Conservation (phyloP, 2,888 invertebrate species). For the Cosmopolites sordidus region DNA sequence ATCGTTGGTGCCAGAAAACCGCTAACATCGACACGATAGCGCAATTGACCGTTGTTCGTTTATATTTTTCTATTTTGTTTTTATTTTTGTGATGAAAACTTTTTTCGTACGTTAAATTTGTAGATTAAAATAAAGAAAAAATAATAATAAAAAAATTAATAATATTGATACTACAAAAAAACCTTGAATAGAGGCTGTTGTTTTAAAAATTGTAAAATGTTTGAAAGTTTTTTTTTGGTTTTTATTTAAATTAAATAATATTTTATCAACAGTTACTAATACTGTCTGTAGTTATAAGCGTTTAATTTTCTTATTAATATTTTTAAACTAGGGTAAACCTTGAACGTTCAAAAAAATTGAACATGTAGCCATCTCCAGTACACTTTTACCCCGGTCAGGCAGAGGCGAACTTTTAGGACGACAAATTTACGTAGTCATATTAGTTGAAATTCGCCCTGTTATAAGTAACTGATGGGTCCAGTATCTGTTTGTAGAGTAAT, state of each 20-base stretch:
- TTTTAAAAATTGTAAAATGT: slow-evolving; percentile 15
- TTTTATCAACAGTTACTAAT: slow-evolving; percentile 5
- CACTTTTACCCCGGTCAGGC: too few relatives aligned
- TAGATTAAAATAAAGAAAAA: slow-evolving; percentile 21
- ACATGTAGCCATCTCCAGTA: too few relatives aligned
- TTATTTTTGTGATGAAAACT: slow-evolving; percentile 27
- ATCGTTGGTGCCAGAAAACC: background rate
- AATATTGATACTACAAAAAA: slow-evolving; percentile 18
- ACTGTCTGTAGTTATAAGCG: too few relatives aligned
- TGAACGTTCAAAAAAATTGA: too few relatives aligned
- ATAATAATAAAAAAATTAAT: slow-evolving; percentile 13
- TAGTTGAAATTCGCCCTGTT: too few relatives aligned
- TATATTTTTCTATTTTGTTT: slow-evolving; percentile 25
- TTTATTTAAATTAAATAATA: slow-evolving; percentile 9
- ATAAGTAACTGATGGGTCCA: too few relatives aligned
- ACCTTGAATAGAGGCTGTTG: slow-evolving; percentile 21
- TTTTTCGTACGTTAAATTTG: slow-evolving; percentile 29
- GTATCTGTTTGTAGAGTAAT: too few relatives aligned
- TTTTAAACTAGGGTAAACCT: too few relatives aligned
- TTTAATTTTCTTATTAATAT: too few relatives aligned
- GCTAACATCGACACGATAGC: too few relatives aligned
- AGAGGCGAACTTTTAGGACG: too few relatives aligned
- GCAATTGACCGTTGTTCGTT: background rate
- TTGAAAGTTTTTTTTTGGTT: slow-evolving; percentile 1
- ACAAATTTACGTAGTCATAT: too few relatives aligned